phyloP scores from a whole-genome alignment of 2,888 invertebrate species.

The Plemyria rubiginata region DNA sequence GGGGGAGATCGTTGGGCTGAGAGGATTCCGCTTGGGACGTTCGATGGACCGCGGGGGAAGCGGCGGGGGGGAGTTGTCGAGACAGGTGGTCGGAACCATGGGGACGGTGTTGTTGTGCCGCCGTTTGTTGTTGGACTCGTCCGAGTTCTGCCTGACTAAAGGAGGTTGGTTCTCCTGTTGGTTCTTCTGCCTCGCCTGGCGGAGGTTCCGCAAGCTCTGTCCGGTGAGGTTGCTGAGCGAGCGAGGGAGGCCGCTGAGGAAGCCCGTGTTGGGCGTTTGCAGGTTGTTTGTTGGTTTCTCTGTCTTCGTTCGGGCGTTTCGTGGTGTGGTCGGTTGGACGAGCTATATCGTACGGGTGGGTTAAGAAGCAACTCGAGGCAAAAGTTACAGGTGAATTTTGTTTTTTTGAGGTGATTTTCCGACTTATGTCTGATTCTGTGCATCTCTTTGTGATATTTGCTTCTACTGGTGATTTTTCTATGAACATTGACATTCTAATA shows the following conservation, averaged over 20 bases:
- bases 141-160: conserved; percentile 64
- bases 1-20: conserved; percentile 43
- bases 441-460: conserved; percentile 30
- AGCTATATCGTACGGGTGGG: conserved; percentile 40
- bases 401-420: conserved; percentile 6
- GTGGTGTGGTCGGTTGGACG: conserved; percentile 47
- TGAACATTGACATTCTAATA: conserved; percentile 6
- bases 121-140: conserved; percentile 57
- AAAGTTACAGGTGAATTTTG: conserved; percentile 52
- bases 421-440: conserved; percentile 52
- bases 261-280: conserved; percentile 58
- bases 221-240: conserved; percentile 80
- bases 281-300: conserved; percentile 46
- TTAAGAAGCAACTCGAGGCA: conserved; percentile 52
- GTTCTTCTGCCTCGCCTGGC: conserved; percentile 60
- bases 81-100: conserved; percentile 72
- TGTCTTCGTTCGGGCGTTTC: conserved; percentile 43
- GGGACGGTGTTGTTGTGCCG: conserved; percentile 71
- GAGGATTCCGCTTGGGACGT: conserved; percentile 59
- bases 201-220: conserved; percentile 70
- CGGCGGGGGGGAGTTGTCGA: conserved; percentile 74
- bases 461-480: conserved; percentile 3
- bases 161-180: conserved; percentile 62
- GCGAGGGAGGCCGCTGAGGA: conserved; percentile 76
- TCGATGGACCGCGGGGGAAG: conserved; percentile 68